Evolutionary conservation across 2,797 vertebrate genomes (phyloP), one percentile per base, ranked within the genome.

Genomic region (Acanthopagrus latus): DNA sequence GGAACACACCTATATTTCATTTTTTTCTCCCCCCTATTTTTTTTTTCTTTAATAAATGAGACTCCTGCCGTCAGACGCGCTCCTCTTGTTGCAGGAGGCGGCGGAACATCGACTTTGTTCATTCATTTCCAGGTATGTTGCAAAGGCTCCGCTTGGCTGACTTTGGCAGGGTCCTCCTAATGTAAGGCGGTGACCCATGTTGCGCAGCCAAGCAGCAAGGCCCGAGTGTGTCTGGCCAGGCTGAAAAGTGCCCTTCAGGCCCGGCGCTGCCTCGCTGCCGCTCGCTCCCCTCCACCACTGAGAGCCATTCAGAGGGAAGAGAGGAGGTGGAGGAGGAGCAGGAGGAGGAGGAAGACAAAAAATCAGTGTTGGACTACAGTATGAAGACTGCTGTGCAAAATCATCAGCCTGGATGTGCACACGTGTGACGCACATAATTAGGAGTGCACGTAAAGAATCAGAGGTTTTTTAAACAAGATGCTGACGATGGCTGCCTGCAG

Each of bases 181-280:
- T 95, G 93, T 93, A 91, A 93, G 89, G 90, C 90, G 89, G 88
- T 96, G 95, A 95, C 94, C 95, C 94, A 91, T 93, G 91, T 89
- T 89, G 89, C 67, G 91, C 94, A 94, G 90, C 91, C 93, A 92
- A 94, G 94, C 94, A 93, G 93, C 85, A 93, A 92, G 90, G 87
- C 88, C 91, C 66, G 81, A 88, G 92, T 93, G 89, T 92, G 91
- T 92, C 84, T 93, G 92, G 85, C 93, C 93, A 92, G 92, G 93
- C 93, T 94, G 93, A 95, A 95, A 95, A 93, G 92, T 93, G 93
- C 91, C 94, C 93, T 94, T 93, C 92, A 95, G 94, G 92, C 90
- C 91, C 84, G 85, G 83, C 25, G 84, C 91, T 90, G 87, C 89
- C 85, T 92, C 90, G 67, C 88, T 85, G 86, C 88, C 41, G 47